Evolutionary conservation across 2,797 vertebrate genomes (phyloP).

Genomic region (Podarcis siculus): DNA sequence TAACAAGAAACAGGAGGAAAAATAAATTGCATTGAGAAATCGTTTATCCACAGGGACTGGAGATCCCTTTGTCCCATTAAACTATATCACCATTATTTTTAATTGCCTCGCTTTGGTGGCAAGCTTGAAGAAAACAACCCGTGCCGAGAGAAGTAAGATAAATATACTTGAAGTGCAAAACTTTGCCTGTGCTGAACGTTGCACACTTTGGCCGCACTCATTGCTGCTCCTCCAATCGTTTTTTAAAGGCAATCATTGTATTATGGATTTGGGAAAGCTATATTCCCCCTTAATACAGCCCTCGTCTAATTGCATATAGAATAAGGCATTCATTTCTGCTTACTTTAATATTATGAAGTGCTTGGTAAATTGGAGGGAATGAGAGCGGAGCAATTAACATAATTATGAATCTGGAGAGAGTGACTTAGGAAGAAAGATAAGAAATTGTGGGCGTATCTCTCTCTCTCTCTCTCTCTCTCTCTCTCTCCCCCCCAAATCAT

Average conservation of each 20-base stretch:
- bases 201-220: slow-evolving; percentile 13
- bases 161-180: slow-evolving; percentile 29
- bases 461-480: too few species aligned
- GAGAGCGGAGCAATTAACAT: slow-evolving; percentile 37
- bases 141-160: slow-evolving; percentile 22
- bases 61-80: slow-evolving; percentile 51
- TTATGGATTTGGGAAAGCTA: slow-evolving; percentile 19
- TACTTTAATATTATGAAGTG: slow-evolving; percentile 40
- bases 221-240: slow-evolving; percentile 26
- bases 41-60: slow-evolving; percentile 34
- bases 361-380: slow-evolving; percentile 43
- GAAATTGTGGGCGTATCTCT: slow-evolving; percentile 14
- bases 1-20: slow-evolving; percentile 53
- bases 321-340: slow-evolving; percentile 49
- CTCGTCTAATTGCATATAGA: slow-evolving; percentile 29
- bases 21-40: slow-evolving; percentile 55
- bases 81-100: slow-evolving; percentile 49
- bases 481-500: slow-evolving; percentile 18
- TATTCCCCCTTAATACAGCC: slow-evolving; percentile 36
- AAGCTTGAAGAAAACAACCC: slow-evolving; percentile 12
- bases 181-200: slow-evolving; percentile 1
- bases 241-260: slow-evolving; percentile 31
- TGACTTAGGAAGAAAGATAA: slow-evolving; percentile 42
- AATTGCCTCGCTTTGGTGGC: slow-evolving; percentile 57
- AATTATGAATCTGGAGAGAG: slow-evolving; percentile 51